These are phyloP conservation scores for Clamator glandarius DNA, from an alignment of 2,797 vertebrate genomes.

Conservation along the genomic window DNA sequence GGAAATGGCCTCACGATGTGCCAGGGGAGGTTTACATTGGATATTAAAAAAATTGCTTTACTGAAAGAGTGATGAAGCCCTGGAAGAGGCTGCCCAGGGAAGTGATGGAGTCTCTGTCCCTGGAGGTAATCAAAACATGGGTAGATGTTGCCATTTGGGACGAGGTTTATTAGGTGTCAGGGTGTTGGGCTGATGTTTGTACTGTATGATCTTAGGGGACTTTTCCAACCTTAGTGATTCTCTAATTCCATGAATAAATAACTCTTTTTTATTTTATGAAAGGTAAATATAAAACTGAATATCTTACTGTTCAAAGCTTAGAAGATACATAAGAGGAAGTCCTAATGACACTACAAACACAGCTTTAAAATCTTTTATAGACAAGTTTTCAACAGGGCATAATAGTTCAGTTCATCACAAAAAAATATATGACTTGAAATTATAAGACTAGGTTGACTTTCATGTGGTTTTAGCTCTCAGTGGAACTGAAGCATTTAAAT, in stretches of 20 bases:
- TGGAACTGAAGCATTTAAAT: constrained; percentile 55
- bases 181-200: no score
- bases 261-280: background rate
- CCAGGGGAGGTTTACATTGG: no score
- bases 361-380: background rate
- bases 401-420: constrained; percentile 27
- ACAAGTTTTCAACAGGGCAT: background rate
- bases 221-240: no score
- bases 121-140: no score
- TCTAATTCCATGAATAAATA: background rate
- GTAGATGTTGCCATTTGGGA: no score
- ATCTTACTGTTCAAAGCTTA: background rate
- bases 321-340: background rate
- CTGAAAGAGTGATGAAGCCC: no score
- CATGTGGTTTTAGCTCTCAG: constrained; percentile 57
- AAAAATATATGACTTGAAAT: constrained; percentile 50
- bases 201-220: no score
- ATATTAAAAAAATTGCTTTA: no score
- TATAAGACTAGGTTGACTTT: constrained; percentile 33
- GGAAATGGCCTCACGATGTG: no score
- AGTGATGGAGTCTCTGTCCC: no score
- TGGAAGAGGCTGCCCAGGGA: no score
- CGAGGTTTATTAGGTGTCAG: no score
- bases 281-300: background rate
- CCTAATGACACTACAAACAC: background rate